phyloP scores from a whole-genome alignment of 2,113 vertebrate genomes.

The Indicator indicator region DNA sequence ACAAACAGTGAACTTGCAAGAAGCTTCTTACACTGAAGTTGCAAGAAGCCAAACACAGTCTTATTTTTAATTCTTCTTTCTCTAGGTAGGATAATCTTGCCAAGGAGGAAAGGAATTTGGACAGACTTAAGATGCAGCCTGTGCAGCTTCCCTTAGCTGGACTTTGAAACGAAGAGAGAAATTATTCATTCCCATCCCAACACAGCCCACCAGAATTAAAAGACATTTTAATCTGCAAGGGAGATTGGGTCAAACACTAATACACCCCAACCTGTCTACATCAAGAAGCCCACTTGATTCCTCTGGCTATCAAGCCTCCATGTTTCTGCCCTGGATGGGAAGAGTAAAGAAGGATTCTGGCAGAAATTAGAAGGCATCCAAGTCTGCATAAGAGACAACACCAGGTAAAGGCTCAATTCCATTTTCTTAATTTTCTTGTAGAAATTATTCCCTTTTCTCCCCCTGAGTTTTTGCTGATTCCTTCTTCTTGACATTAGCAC shows the following conservation, averaged over 20 bases:
- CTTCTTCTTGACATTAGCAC: neutral
- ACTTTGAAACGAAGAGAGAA: constrained; percentile 30
- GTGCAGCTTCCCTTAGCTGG: neutral
- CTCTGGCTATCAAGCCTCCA: neutral
- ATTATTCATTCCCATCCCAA: constrained; percentile 13
- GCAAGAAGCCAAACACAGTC: constrained; percentile 37
- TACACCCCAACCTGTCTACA: neutral
- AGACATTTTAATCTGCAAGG: constrained; percentile 9
- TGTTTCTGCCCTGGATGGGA: neutral
- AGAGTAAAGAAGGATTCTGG: neutral
- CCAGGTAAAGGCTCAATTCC: constrained; percentile 66
- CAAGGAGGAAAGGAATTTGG: constrained; percentile 52
- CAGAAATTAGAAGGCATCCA: neutral
- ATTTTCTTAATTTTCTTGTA: neutral
- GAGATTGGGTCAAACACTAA: neutral
- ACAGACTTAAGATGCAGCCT: neutral
- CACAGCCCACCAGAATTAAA: constrained; percentile 12
- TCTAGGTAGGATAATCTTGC: constrained; percentile 55
- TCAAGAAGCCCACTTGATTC: neutral
- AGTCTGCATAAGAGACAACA: constrained; percentile 18
- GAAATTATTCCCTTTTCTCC: neutral
- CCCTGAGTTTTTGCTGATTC: neutral
- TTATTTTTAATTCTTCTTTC: constrained; percentile 61
- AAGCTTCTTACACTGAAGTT: neutral
- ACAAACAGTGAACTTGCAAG: constrained; percentile 11